A percentile compares a stretch with the other conserved stretches of the same genome.
Evolutionary conservation across 2,113 vertebrate genomes (phyloP).

Genomic region (Leptosomus discolor): DNA sequence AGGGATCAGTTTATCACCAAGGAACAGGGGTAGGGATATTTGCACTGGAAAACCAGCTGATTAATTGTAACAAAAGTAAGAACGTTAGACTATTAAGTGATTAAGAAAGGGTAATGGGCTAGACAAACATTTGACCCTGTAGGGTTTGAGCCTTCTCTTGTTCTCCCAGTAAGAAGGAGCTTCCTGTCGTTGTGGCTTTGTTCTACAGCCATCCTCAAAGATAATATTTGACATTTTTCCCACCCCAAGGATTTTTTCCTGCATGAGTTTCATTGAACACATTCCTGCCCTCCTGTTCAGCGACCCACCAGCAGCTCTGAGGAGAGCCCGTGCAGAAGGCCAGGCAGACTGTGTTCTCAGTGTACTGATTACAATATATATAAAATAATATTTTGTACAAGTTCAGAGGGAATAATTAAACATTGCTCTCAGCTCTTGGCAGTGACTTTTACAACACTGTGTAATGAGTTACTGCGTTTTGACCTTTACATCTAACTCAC

Average conservation of each 20-base stretch:
- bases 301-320: neutral
- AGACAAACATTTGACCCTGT: neutral
- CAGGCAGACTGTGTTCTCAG: neutral
- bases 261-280: neutral
- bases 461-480: neutral
- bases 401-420: slow-evolving; percentile 59
- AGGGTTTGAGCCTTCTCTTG: neutral
- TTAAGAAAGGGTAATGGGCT: neutral
- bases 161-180: neutral
- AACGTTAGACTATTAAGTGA: neutral
- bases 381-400: slow-evolving; percentile 28
- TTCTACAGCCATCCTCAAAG: neutral
- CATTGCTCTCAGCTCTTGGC: neutral
- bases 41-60: neutral
- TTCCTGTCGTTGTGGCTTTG: neutral
- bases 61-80: neutral
- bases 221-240: neutral
- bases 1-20: neutral
- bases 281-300: neutral
- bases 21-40: neutral
- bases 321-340: neutral
- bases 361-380: neutral
- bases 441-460: slow-evolving; percentile 11
- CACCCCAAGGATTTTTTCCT: neutral
- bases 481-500: slow-evolving; percentile 12